Conservation (phyloP, 2,888 invertebrate species). For the Apamea epomidion region DNA sequence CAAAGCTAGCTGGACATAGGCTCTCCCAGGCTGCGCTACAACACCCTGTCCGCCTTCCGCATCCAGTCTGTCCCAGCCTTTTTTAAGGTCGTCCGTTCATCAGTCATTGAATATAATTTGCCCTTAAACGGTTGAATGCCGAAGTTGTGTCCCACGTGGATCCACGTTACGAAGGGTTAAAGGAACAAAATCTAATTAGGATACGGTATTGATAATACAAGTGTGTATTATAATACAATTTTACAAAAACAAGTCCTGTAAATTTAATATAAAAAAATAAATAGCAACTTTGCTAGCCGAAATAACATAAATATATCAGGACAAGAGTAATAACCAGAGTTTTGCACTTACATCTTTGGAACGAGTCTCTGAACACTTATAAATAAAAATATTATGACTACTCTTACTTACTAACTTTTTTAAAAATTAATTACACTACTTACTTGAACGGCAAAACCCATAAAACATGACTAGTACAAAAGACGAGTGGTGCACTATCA, state of each 20-base stretch:
- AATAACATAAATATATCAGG: background rate
- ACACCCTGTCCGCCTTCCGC: too few species aligned
- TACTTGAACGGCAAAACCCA: constrained; percentile 9
- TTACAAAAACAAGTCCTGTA: background rate
- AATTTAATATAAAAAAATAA: background rate
- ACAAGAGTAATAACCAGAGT: background rate
- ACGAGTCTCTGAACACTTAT: background rate
- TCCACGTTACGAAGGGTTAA: background rate
- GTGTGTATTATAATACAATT: background rate
- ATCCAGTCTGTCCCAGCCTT: too few species aligned
- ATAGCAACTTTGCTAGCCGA: background rate
- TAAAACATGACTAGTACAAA: constrained; percentile 26
- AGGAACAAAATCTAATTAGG: background rate
- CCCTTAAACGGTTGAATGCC: background rate
- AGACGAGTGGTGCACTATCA: constrained; percentile 65
- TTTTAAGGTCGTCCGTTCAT: background rate
- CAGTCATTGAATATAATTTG: background rate
- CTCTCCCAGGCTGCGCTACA: too few species aligned
- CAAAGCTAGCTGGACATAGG: too few species aligned
- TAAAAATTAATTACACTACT: background rate
- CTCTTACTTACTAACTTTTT: too few species aligned
- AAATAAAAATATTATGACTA: background rate
- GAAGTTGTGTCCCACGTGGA: too few species aligned
- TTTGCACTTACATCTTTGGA: background rate
- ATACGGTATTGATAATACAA: too few species aligned